Conservation (phyloP, 2,888 invertebrate genomes). For the Macrosoma leucophasiata region DNA sequence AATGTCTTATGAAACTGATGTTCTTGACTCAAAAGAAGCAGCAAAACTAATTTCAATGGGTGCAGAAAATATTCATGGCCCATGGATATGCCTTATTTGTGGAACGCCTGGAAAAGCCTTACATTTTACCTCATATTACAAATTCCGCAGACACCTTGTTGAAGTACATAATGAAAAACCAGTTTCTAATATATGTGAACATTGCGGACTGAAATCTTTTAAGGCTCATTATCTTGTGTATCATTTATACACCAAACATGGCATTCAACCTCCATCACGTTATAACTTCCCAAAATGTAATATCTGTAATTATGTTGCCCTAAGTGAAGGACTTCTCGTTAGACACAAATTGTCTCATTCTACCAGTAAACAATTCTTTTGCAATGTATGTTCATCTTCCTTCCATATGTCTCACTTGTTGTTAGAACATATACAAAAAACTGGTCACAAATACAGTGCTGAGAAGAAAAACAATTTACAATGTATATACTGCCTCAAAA, state of each 20-base stretch:
- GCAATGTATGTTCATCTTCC: slow-evolving; percentile 73
- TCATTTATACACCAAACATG: slow-evolving; percentile 88
- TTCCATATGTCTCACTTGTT: slow-evolving; percentile 61
- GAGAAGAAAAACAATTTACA: slow-evolving; percentile 67
- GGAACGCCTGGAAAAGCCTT: slow-evolving; percentile 79
- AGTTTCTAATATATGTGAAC: slow-evolving; percentile 86
- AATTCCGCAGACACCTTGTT: slow-evolving; percentile 87
- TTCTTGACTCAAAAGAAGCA: slow-evolving; percentile 77
- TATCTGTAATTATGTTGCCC: slow-evolving; percentile 83
- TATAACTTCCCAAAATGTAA: slow-evolving; percentile 87
- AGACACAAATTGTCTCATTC: slow-evolving; percentile 82
- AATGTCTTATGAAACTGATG: slow-evolving; percentile 61
- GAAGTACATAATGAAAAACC: slow-evolving; percentile 87
- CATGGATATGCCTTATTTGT: slow-evolving; percentile 89
- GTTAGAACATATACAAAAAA: slow-evolving; percentile 71
- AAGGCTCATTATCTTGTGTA: slow-evolving; percentile 85
- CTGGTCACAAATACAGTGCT: slow-evolving; percentile 67
- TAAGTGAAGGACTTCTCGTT: slow-evolving; percentile 81
- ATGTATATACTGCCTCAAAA: slow-evolving; percentile 85
- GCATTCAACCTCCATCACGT: slow-evolving; percentile 81
- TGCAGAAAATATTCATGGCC: slow-evolving; percentile 80
- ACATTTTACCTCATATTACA: slow-evolving; percentile 85
- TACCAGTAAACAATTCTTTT: slow-evolving; percentile 62
- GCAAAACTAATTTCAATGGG: slow-evolving; percentile 76
- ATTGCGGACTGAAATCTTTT: slow-evolving; percentile 86